These are phyloP conservation scores for Lasioglossum oenotherae DNA, from an alignment of 2,888 invertebrate genomes.

Conservation along the genomic window DNA sequence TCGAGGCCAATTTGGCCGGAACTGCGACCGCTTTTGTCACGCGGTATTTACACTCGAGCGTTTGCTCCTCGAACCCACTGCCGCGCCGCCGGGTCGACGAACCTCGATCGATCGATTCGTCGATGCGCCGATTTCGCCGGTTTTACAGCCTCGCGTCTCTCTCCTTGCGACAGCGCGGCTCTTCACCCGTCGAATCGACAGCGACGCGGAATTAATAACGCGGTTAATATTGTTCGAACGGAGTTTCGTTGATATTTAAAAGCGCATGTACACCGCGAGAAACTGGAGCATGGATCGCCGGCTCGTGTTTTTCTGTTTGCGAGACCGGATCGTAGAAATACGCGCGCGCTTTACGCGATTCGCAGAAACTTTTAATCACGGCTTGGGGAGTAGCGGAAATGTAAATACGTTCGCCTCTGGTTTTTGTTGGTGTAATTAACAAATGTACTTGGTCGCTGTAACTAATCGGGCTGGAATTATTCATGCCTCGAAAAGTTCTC, in stretches of 20 bases:
- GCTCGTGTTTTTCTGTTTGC: not conserved
- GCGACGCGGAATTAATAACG: not conserved
- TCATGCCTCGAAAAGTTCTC: not conserved
- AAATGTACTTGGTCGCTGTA: conserved; percentile 5
- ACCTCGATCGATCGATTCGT: not conserved
- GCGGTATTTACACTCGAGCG: conserved; percentile 47
- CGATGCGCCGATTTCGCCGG: not conserved
- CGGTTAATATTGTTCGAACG: not conserved
- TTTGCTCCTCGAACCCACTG: conserved; percentile 23
- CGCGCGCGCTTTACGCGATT: not conserved
- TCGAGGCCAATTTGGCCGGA: conserved; percentile 52
- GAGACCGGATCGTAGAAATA: not conserved
- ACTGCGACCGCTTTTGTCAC: conserved; percentile 28
- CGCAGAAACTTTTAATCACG: conserved; percentile 20
- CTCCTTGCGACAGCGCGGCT: not conserved
- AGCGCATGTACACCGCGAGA: not conserved
- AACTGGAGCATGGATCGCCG: not conserved
- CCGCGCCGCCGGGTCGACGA: conserved; percentile 7
- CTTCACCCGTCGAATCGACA: not conserved
- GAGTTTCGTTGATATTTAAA: not conserved
- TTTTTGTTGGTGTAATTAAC: conserved; percentile 7
- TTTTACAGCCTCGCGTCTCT: not conserved
- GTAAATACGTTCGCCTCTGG: conserved; percentile 4
- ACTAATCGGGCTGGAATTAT: conserved; percentile 12
- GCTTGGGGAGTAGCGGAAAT: not conserved